A percentile compares a stretch with the other conserved stretches of the same genome.
These are phyloP conservation scores for Fragum sueziense DNA, from an alignment of 2,888 invertebrate species.

Conservation along the genomic window DNA sequence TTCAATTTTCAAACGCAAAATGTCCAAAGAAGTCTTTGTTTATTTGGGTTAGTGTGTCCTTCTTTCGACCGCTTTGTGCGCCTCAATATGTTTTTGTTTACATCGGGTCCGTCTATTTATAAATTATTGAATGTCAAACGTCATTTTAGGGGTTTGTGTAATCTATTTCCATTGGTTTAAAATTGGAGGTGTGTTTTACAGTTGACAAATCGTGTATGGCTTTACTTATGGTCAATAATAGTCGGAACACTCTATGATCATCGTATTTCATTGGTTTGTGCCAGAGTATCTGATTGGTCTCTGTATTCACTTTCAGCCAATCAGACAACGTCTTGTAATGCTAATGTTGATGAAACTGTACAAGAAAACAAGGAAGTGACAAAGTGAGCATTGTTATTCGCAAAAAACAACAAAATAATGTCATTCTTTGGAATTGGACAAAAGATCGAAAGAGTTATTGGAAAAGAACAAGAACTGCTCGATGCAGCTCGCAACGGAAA, in stretches of 20 bases:
- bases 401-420: constrained; percentile 29
- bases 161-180: constrained; percentile 52
- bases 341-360: constrained; percentile 50
- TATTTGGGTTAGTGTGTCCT: neutral
- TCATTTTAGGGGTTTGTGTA: constrained; percentile 41
- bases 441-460: constrained; percentile 86
- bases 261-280: neutral
- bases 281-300: constrained; percentile 5
- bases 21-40: neutral
- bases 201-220: constrained; percentile 33
- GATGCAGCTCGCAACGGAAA: constrained; percentile 97
- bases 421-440: constrained; percentile 55
- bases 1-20: neutral
- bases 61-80: neutral
- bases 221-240: neutral
- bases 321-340: constrained; percentile 26
- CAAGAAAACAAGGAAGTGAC: constrained; percentile 60
- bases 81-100: constrained; percentile 67
- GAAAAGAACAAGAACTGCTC: constrained; percentile 97
- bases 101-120: constrained; percentile 70
- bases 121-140: constrained; percentile 43
- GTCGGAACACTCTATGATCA: neutral
- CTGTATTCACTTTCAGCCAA: constrained; percentile 32
- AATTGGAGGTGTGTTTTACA: constrained; percentile 35
- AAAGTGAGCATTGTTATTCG: neutral